These are phyloP conservation scores for Zosterops borbonicus DNA, from an alignment of 2,113 vertebrate species.

Conservation along the genomic window DNA sequence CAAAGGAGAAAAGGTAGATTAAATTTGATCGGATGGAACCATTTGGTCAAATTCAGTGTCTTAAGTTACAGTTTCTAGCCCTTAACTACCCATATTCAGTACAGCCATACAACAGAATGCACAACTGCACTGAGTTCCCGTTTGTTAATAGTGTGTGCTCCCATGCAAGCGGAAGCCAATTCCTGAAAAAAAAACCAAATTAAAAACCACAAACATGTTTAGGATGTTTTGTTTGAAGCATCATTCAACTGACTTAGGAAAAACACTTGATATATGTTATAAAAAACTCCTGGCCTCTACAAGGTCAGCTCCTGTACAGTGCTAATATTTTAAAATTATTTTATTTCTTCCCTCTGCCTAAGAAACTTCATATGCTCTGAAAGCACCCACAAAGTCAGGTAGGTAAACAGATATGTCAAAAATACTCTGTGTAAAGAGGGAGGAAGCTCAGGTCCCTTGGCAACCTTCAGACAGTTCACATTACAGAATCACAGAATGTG, in stretches of 20 bases:
- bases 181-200: not conserved
- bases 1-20: conserved; percentile 49
- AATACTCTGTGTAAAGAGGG: conserved; percentile 31
- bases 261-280: not conserved
- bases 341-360: conserved; percentile 44
- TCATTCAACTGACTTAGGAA: not conserved
- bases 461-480: not conserved
- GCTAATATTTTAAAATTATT: not conserved
- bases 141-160: not conserved
- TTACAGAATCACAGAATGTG: no score
- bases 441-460: conserved; percentile 45
- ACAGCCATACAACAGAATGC: not conserved
- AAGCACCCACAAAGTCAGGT: conserved; percentile 24
- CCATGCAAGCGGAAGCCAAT: not conserved
- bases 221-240: not conserved
- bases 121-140: conserved; percentile 28
- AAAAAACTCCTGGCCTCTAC: not conserved
- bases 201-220: not conserved
- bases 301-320: not conserved
- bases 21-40: conserved; percentile 22
- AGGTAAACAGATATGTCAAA: conserved; percentile 39
- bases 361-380: conserved; percentile 49
- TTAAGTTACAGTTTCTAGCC: conserved; percentile 57
- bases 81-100: conserved; percentile 60
- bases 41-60: conserved; percentile 56